phyloP scores from a whole-genome alignment of 92 coral and sea anemone genomes.

The Nematostella vectensis region DNA sequence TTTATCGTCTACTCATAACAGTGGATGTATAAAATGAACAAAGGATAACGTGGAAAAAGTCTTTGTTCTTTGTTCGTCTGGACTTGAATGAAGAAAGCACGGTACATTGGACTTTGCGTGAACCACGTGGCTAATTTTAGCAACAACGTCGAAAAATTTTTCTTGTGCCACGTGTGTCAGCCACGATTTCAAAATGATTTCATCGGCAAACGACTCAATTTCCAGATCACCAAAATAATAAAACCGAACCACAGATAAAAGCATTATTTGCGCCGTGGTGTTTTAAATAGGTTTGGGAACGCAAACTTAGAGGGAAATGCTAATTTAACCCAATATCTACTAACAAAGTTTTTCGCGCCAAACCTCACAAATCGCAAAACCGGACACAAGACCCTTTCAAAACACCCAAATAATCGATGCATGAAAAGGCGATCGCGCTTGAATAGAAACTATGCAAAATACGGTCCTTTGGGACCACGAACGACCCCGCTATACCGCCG shows the following conservation, averaged over 20 bases:
- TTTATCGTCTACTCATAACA: no score
- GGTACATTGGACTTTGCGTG: constrained; percentile 10
- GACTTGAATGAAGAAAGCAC: no score
- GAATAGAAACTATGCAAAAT: background rate
- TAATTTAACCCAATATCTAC: no score
- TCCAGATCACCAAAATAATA: background rate
- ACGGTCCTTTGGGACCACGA: background rate
- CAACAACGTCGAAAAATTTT: constrained; percentile 55
- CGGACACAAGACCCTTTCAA: no score
- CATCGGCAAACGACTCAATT: constrained; percentile 33
- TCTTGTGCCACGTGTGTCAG: constrained; percentile 68
- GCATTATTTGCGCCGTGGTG: no score
- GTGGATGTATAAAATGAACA: constrained; percentile 14
- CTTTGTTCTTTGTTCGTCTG: constrained; percentile 32
- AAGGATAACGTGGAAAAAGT: constrained; percentile 15
- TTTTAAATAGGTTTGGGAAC: no score
- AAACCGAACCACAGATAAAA: constrained; percentile 4
- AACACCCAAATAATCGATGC: background rate
- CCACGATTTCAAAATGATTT: constrained; percentile 51
- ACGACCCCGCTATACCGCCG: background rate
- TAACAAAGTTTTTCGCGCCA: no score
- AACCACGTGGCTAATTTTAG: constrained; percentile 60
- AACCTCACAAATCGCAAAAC: no score
- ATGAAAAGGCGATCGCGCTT: background rate
- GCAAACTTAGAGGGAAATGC: no score